A percentile compares a stretch with the other conserved stretches of the same genome.
Conservation (phyloP, 2,113 vertebrate genomes). For the Otis tarda region DNA sequence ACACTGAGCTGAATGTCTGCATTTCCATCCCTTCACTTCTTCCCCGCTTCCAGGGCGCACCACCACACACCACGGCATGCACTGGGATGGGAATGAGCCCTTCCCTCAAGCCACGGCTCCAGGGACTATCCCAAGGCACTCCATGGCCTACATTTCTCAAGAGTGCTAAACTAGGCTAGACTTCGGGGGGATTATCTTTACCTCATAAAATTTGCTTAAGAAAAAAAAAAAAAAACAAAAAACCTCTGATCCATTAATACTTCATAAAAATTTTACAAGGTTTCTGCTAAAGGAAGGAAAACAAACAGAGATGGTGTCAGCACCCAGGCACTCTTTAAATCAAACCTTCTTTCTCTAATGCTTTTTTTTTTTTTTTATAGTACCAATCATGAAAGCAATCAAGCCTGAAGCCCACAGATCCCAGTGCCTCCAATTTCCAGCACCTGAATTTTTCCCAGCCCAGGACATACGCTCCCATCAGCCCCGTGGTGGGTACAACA, state of each 20-base stretch:
- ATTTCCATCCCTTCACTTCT: not conserved
- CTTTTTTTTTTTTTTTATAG: constrained; percentile 44
- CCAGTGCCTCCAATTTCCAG: constrained; percentile 62
- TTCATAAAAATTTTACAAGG: constrained; percentile 81
- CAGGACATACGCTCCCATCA: not conserved
- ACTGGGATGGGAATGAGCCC: not conserved
- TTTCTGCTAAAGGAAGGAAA: constrained; percentile 75
- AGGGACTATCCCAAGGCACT: not conserved
- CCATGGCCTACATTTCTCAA: not conserved
- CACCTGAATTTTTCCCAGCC: constrained; percentile 10
- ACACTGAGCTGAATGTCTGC: not conserved
- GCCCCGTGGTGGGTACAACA: not conserved
- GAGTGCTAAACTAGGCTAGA: constrained; percentile 29
- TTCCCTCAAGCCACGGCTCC: not conserved
- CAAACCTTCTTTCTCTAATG: constrained; percentile 73
- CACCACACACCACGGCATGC: not conserved
- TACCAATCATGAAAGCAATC: constrained; percentile 74
- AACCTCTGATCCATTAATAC: constrained; percentile 75
- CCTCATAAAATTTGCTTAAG: constrained; percentile 62
- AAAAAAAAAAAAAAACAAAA: constrained; percentile 40
- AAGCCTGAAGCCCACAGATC: constrained; percentile 55
- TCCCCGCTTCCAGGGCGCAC: not conserved
- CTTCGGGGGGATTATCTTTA: constrained; percentile 28
- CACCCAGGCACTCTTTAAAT: constrained; percentile 70
- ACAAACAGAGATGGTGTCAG: constrained; percentile 76